Base-by-base conservation (phyloP, 2,113 vertebrate genomes). In the Cynoglossus semilaevis region DNA sequence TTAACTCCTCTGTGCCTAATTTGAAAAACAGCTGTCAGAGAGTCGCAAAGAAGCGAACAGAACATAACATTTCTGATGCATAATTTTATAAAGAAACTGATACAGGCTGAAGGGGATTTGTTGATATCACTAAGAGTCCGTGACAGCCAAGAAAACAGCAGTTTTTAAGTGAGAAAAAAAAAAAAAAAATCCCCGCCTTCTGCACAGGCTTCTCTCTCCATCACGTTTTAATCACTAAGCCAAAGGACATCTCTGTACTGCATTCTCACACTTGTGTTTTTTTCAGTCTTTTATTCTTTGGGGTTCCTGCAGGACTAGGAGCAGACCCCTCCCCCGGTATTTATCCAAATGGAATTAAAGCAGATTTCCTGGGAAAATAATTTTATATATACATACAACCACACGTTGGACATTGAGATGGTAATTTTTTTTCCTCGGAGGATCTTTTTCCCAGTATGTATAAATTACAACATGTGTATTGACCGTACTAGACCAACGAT, bases 141-240 rank as follows among this genome's bases (percentile, higher is more conserved):
- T 55, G 72, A 80, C 68, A 73, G 67, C 73, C 69, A 74, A 80
- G 67, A 70, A 81, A 72, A 72, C 64, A 63, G 53, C 58, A 67
- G 49, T 71, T 81, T 58, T 67, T 51, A 38, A 55, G 74, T 18
- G 74, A 72, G 72, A 74, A 15, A 1, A 58, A 76, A 67, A 74
- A 15, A 1, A 58, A 76, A 67, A 79, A 49, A 45, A 50, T 29
- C 6, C 22, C 49, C 0, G 43, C 44, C 65, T 56, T 72, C 70
- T 77, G 59, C 66, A 16, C 37, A 8, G 52, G 56, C 69, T 59
- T 65, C 54, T 75, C 57, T 75, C 63, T 73, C 71, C 54, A 68
- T 68, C 67, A 58, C 60, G 40, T 77, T 85, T 81, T 88, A 85
- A 84, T 88, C 77, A 83, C 79, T 8, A 47, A 68, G 76, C 77